phyloP scores from a whole-genome alignment of 2,797 vertebrate genomes.

The Enteromius paludinosus region DNA sequence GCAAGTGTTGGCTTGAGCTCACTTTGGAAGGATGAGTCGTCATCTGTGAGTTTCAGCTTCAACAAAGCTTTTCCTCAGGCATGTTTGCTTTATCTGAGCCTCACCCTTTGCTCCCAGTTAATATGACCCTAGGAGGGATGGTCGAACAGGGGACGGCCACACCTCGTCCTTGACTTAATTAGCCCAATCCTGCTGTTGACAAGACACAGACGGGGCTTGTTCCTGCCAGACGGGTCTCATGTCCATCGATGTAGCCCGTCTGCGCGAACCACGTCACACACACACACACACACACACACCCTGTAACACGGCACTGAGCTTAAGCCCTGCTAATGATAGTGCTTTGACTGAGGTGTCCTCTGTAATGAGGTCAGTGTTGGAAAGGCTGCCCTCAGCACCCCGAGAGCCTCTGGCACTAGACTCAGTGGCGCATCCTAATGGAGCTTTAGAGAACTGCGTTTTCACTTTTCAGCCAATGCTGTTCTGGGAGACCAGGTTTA shows the following conservation, averaged over 20 bases:
- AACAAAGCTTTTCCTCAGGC: conserved; percentile 27
- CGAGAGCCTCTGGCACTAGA: neutral
- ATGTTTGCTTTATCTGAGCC: conserved; percentile 53
- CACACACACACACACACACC: conserved; percentile 12
- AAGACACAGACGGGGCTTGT: conserved; percentile 13
- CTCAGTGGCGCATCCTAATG: conserved; percentile 67
- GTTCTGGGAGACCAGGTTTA: conserved; percentile 46
- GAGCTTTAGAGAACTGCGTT: conserved; percentile 14
- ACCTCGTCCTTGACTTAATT: conserved; percentile 54
- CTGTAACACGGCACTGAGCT: conserved; percentile 42
- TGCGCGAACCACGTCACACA: neutral
- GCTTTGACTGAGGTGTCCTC: conserved; percentile 50
- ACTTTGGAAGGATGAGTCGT: conserved; percentile 12
- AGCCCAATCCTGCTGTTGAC: conserved; percentile 34
- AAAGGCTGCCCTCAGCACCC: conserved; percentile 44
- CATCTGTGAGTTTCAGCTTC: conserved; percentile 13
- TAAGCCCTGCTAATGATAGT: conserved; percentile 51
- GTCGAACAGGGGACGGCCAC: conserved; percentile 5
- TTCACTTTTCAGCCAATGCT: conserved; percentile 40
- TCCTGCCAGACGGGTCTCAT: conserved; percentile 34
- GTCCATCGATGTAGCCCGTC: conserved; percentile 32
- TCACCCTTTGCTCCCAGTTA: conserved; percentile 38
- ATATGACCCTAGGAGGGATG: conserved; percentile 12
- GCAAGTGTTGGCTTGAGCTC: conserved; percentile 18
- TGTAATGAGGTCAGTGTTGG: conserved; percentile 55